A percentile compares a stretch with the other conserved stretches of the same genome.
Conservation (phyloP, 1,140 invertebrate genomes). For the Eumaeus atala region DNA sequence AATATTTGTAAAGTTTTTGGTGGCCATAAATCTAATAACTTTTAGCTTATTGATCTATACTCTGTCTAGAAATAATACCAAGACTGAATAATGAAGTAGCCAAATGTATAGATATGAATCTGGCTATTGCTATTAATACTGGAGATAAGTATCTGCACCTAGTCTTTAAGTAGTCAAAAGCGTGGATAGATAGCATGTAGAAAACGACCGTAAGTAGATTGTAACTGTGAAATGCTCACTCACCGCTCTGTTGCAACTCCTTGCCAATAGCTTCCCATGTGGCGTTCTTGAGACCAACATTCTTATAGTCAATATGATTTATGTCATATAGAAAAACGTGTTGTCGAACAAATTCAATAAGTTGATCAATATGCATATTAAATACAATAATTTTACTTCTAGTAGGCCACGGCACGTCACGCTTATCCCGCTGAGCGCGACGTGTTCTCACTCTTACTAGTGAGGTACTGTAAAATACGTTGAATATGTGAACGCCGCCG, state of each 20-base stretch:
- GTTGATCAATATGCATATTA: not conserved
- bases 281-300: constrained; percentile 1
- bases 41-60: too few species aligned
- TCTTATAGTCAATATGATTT: constrained; percentile 1
- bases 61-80: too few species aligned
- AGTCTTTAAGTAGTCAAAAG: too few species aligned
- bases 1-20: too few species aligned
- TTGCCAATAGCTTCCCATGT: constrained; percentile 2
- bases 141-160: too few species aligned
- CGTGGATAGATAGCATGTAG: too few species aligned
- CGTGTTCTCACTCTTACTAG: not conserved
- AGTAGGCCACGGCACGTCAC: too few species aligned
- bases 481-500: not conserved
- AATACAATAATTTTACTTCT: not conserved
- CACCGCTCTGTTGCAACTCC: not conserved
- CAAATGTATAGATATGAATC: too few species aligned
- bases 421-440: not conserved
- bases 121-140: too few species aligned
- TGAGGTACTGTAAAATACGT: constrained; percentile 5
- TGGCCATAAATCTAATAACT: too few species aligned
- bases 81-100: too few species aligned
- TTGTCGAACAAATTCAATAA: constrained; percentile 1
- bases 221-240: not conserved
- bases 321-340: constrained; percentile 6
- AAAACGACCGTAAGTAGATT: too few species aligned